Conservation (phyloP, 1,140 invertebrate species). For the Littorina saxatilis region DNA sequence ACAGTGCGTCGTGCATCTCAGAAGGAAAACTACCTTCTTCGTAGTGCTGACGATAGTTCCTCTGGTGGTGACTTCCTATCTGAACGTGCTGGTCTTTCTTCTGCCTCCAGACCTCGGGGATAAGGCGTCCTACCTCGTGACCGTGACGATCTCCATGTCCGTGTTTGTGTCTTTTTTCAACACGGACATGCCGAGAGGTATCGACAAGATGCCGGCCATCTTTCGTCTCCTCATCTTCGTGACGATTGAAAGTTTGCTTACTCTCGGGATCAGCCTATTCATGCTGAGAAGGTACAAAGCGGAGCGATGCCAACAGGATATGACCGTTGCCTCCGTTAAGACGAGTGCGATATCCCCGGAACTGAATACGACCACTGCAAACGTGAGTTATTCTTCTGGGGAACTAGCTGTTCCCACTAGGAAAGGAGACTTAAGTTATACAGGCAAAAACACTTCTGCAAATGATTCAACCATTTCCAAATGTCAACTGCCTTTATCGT, state of each 20-base stretch:
- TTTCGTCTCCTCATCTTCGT: neutral
- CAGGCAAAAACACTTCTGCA: no score
- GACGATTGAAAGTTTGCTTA: neutral
- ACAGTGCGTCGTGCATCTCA: slow-evolving; percentile 81
- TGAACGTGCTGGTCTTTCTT: slow-evolving; percentile 78
- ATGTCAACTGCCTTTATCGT: no score
- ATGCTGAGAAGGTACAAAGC: neutral
- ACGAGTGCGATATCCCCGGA: neutral
- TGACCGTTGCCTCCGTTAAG: neutral
- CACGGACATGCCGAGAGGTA: neutral
- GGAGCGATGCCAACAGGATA: neutral
- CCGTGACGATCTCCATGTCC: slow-evolving; percentile 75
- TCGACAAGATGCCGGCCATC: neutral
- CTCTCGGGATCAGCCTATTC: neutral
- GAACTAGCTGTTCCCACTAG: no score
- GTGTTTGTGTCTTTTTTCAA: slow-evolving; percentile 63
- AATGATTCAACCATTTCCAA: neutral
- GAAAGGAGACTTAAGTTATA: no score
- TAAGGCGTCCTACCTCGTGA: slow-evolving; percentile 85
- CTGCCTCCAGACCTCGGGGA: slow-evolving; percentile 79
- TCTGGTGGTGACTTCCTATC: slow-evolving; percentile 78
- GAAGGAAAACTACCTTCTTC: slow-evolving; percentile 94
- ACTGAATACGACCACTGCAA: neutral
- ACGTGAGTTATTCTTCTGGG: no score
- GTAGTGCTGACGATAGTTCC: slow-evolving; percentile 78